A percentile compares a stretch with the other conserved stretches of the same genome.
Evolutionary conservation across 2,113 vertebrate species (phyloP).

Genomic region (Clarias macrocephalus): DNA sequence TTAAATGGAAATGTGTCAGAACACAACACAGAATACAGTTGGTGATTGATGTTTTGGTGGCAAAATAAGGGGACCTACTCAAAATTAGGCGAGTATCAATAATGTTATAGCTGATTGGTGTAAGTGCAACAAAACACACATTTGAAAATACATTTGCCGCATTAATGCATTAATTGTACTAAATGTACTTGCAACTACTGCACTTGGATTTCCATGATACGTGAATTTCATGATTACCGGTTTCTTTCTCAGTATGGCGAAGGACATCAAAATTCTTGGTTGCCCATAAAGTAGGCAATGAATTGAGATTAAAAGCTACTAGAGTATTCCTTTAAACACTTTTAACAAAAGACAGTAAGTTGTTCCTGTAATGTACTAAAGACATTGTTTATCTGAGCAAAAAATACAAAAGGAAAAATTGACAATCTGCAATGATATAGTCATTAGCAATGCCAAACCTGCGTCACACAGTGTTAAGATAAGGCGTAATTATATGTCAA

Average conservation of each 20-base stretch:
- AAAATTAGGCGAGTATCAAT: too few relatives aligned
- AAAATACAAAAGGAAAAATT: not conserved
- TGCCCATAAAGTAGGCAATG: not conserved
- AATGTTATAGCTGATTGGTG: too few relatives aligned
- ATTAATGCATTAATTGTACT: too few relatives aligned
- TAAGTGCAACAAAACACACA: not conserved
- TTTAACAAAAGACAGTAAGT: conserved; percentile 13
- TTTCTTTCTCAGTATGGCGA: not conserved
- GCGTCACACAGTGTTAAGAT: not conserved
- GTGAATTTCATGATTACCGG: not conserved
- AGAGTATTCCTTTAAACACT: conserved; percentile 22
- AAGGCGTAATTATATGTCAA: not conserved
- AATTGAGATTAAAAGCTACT: not conserved
- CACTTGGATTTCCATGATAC: not conserved
- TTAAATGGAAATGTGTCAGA: too few relatives aligned
- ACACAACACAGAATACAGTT: too few relatives aligned
- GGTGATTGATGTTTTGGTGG: too few relatives aligned
- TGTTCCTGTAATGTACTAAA: not conserved
- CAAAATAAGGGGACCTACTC: too few relatives aligned
- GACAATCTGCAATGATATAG: not conserved
- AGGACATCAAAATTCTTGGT: not conserved
- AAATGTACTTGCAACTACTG: not conserved
- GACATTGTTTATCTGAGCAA: not conserved
- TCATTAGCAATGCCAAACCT: not conserved
- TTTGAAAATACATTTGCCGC: not conserved